A percentile compares a stretch with the other conserved stretches of the same genome.
These are phyloP conservation scores for Herpetotheres cachinnans DNA, from an alignment of 2,113 vertebrate species.

Conservation along the genomic window DNA sequence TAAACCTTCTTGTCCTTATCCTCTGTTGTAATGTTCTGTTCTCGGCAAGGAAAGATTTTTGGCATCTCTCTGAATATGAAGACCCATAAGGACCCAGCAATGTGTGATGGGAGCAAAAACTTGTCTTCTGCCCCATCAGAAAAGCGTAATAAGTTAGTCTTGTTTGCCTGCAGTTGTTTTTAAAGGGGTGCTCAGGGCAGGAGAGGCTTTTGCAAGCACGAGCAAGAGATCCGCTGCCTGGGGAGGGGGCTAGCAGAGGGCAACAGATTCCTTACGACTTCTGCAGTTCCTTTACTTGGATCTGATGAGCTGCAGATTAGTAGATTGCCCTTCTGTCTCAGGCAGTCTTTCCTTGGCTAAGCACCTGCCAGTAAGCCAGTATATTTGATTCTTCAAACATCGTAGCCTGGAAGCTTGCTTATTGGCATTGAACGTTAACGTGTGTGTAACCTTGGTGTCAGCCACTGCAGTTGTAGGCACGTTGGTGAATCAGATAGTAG, in stretches of 20 bases:
- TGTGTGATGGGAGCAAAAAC: not conserved
- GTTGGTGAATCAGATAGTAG: not conserved
- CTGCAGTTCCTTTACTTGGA: not conserved
- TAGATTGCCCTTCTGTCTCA: not conserved
- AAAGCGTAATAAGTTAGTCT: not conserved
- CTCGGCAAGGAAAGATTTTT: not conserved
- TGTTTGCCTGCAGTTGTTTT: not conserved
- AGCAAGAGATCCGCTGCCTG: not conserved
- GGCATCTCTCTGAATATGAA: not conserved
- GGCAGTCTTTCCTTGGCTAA: not conserved
- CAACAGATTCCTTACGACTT: not conserved
- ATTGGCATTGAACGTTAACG: not conserved
- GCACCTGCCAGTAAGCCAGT: not conserved
- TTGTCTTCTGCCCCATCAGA: not conserved
- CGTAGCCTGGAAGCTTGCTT: not conserved
- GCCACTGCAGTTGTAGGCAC: not conserved
- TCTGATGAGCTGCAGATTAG: not conserved
- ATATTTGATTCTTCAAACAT: not conserved
- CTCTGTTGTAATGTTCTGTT: not conserved
- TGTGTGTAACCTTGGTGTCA: not conserved
- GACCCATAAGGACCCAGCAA: not conserved
- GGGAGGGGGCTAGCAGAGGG: accelerated
- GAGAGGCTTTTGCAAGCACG: not conserved
- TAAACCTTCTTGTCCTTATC: not conserved
- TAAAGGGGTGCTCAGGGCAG: not conserved